Evolutionary conservation across 2,888 invertebrate genomes (phyloP), one percentile per base, ranked within the genome.

Genomic region (Myopa testacea): DNA sequence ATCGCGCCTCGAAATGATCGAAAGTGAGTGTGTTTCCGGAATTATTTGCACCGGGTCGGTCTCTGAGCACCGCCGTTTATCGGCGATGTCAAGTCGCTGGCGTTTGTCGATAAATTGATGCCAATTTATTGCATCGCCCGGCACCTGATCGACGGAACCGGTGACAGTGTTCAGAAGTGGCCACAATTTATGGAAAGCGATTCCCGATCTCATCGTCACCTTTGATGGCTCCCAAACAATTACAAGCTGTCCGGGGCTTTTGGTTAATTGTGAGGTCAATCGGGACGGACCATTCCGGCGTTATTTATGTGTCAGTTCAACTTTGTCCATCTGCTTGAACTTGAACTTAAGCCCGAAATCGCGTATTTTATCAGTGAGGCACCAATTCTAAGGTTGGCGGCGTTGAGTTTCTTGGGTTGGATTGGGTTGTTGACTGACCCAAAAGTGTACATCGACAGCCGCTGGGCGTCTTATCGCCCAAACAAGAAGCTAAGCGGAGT

Each of bases 21-120:
- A 26, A 63, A 26, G 45, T 45, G 63, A 63, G 34, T 73, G 73
- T 62, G 63, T 73, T 73, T 73, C 73, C 73, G 62, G 73, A 73
- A 73, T 73, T 73, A 63, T 73, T 73, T 73, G 73, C 73, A 62
- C 45, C 58, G 37, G 34, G 40, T 16, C 26, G 70, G 6, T n/a
- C 6, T 10, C 26, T 12, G n/a, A 37, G 14, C 50, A 37, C 55
- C 4, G 19, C 26, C 19, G 69, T 69, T 40, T 45, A 19, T 26
- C n/a, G 19, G 55, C 26, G 34, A 40, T 67, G 70, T 70, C 69
- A 52, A 52, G 26, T 10, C 12, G n/a, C 45, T 10, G 55, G 34
- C 12, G 19, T 50, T 60, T 58, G 71, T 71, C 60, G 58, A 71
- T 60, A 71, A 71, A 71, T 60, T 60, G 71, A 60, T 38, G 71